These are phyloP conservation scores for Dallia pectoralis DNA, from an alignment of 2,797 vertebrate genomes.

Conservation along the genomic window DNA sequence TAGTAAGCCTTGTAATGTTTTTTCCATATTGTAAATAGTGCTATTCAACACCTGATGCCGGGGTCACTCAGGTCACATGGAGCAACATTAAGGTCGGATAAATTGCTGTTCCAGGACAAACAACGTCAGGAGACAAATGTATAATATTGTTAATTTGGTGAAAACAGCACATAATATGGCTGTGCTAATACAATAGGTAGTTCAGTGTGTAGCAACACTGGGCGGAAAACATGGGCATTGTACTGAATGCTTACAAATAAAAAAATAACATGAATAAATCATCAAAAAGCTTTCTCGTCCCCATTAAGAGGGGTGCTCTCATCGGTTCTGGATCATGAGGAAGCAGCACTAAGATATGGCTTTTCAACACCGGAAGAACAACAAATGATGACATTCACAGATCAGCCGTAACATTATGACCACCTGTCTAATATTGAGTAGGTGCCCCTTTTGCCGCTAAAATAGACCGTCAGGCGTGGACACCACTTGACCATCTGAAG, in stretches of 20 bases:
- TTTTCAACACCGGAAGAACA: background rate
- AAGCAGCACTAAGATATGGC: background rate
- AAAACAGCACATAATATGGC: background rate
- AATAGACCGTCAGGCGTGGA: too few relatives aligned
- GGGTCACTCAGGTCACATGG: background rate
- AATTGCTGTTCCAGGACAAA: conserved; percentile 18
- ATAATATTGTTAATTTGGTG: background rate
- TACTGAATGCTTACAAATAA: background rate
- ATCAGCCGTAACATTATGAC: too few relatives aligned
- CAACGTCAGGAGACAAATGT: background rate
- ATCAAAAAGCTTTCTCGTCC: background rate
- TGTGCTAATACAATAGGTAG: background rate
- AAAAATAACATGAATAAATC: background rate
- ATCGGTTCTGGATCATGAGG: conserved; percentile 13
- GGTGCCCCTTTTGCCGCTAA: too few relatives aligned
- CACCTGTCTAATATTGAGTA: too few relatives aligned
- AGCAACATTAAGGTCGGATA: conserved; percentile 22
- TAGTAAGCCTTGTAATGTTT: background rate
- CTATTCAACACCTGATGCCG: background rate
- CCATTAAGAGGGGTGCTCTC: conserved; percentile 8
- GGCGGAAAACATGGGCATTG: background rate
- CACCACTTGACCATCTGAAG: too few relatives aligned
- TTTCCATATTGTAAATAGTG: conserved; percentile 8
- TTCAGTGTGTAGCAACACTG: background rate
- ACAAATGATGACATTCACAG: conserved; percentile 3